Conservation (phyloP, 2,113 vertebrate genomes). For the Choloepus hoffmanni region DNA sequence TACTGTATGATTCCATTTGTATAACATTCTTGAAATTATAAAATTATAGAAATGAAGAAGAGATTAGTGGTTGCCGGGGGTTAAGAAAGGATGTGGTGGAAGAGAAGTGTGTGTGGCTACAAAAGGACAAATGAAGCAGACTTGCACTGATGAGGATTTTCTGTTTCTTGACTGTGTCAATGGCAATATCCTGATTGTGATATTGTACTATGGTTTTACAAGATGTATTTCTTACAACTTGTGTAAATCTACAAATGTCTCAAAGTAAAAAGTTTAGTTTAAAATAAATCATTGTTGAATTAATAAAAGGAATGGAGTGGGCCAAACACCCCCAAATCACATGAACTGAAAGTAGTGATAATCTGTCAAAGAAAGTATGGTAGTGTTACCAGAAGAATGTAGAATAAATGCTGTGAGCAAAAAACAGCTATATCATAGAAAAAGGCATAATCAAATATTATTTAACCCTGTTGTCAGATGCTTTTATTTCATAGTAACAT, state of each 20-base stretch:
- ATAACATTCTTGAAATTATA: neutral
- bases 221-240: neutral
- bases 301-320: neutral
- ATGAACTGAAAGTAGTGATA: neutral
- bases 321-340: neutral
- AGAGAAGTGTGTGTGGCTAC: neutral
- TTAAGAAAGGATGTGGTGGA: neutral
- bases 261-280: neutral
- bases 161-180: neutral
- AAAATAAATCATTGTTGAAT: constrained; percentile 5
- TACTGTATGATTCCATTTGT: neutral
- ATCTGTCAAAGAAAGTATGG: neutral
- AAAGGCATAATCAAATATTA: neutral
- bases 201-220: neutral
- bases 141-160: neutral
- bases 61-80: neutral
- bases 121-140: neutral
- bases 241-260: constrained; percentile 25
- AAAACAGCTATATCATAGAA: neutral
- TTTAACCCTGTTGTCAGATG: neutral
- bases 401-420: neutral
- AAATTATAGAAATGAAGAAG: neutral
- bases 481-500: neutral
- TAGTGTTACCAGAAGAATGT: neutral
- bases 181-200: neutral